These are phyloP conservation scores for Coilia nasus DNA, from an alignment of 2,797 vertebrate genomes.

Conservation along the genomic window DNA sequence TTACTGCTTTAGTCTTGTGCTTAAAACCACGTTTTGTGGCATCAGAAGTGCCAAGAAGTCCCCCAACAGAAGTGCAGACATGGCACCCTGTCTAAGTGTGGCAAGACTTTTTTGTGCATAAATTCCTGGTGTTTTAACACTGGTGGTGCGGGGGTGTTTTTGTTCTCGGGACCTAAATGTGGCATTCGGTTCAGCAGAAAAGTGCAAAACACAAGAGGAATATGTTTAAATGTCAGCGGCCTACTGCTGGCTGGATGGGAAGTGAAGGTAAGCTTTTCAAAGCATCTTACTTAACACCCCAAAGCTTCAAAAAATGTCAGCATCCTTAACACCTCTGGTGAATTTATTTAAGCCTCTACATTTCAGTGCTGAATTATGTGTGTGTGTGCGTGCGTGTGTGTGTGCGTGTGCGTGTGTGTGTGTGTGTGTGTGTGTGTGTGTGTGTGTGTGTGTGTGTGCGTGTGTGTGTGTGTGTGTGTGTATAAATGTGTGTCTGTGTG, in stretches of 20 bases:
- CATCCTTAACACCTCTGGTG: not conserved
- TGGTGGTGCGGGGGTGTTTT: not conserved
- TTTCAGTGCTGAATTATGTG: not conserved
- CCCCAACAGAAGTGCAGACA: too few relatives aligned
- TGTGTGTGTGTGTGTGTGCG: constrained; percentile 1
- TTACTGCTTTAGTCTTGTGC: too few relatives aligned
- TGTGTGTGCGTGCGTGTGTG: constrained; percentile 7
- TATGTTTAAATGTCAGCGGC: not conserved
- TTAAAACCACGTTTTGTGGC: too few relatives aligned
- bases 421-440: constrained; percentile 24
- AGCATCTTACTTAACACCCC: too few relatives aligned
- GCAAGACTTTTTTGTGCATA: not conserved
- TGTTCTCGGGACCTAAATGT: not conserved
- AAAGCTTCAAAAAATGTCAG: not conserved
- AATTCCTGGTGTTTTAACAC: not conserved
- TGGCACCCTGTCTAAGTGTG: too few relatives aligned
- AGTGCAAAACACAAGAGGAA: not conserved
- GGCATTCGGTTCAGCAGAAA: not conserved
- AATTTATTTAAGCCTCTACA: not conserved
- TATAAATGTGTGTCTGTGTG: constrained; percentile 5
- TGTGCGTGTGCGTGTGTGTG: constrained; percentile 6
- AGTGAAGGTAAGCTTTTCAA: too few relatives aligned
- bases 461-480: constrained; percentile 22
- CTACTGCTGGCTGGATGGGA: not conserved
- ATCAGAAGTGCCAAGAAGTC: too few relatives aligned